These are phyloP conservation scores for Bufo gargarizans DNA, from an alignment of 2,113 vertebrate genomes.

Conservation along the genomic window DNA sequence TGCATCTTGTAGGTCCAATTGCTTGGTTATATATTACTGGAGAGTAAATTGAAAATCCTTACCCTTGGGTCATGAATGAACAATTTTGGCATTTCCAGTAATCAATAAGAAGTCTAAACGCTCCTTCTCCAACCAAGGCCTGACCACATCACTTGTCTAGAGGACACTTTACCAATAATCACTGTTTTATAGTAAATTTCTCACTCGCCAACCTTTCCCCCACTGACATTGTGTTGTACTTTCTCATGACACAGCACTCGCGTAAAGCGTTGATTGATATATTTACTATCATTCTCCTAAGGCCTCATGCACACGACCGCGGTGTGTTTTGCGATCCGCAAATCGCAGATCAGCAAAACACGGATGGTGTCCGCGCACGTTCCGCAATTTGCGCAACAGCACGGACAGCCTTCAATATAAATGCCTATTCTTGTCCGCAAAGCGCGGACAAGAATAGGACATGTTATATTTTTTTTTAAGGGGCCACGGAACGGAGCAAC, in stretches of 20 bases:
- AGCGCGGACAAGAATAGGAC: no score
- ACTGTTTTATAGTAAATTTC: slow-evolving; percentile 23
- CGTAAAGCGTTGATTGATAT: neutral
- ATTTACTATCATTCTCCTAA: neutral
- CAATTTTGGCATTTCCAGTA: neutral
- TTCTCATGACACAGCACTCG: neutral
- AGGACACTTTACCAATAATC: slow-evolving; percentile 23
- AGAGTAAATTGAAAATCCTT: neutral
- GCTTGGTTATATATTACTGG: neutral
- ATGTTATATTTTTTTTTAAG: no score
- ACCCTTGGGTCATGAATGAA: slow-evolving; percentile 14
- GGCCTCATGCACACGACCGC: no score
- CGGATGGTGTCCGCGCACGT: no score
- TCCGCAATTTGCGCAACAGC: no score
- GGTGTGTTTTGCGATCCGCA: no score
- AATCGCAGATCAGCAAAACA: no score
- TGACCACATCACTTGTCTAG: neutral
- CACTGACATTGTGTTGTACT: neutral
- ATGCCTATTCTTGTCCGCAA: no score
- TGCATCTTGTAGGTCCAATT: neutral
- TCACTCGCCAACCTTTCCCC: neutral
- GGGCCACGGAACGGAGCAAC: no score
- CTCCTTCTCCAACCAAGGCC: neutral
- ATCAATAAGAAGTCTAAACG: slow-evolving; percentile 4
- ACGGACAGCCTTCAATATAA: no score